A percentile compares a stretch with the other conserved stretches of the same genome.
phyloP scores from a whole-genome alignment of 2,888 invertebrate genomes.

The Chamaedrilus cognettii region DNA sequence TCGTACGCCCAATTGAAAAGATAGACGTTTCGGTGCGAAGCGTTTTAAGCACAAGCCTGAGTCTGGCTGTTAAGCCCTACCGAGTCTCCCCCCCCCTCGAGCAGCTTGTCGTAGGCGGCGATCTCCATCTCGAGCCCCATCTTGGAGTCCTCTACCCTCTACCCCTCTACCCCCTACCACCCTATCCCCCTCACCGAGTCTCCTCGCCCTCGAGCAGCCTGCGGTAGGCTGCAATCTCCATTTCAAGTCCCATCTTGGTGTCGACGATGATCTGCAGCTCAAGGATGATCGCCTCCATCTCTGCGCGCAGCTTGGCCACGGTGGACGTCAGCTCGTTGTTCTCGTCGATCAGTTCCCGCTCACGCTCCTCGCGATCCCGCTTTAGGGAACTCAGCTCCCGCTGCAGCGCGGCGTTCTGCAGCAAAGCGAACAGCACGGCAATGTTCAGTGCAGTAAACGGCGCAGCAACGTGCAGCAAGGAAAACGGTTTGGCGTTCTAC shows the following conservation, averaged over 20 bases:
- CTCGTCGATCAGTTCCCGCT: slow-evolving; percentile 22
- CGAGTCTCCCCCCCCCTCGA: too few species aligned
- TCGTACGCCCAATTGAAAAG: too few species aligned
- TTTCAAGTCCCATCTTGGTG: slow-evolving; percentile 59
- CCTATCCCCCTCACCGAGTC: slow-evolving; percentile 2
- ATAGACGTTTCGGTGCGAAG: too few species aligned
- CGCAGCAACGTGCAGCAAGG: too few species aligned
- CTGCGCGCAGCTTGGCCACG: slow-evolving; percentile 21
- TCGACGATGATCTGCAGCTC: slow-evolving; percentile 20
- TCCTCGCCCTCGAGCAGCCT: slow-evolving; percentile 64
- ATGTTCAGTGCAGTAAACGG: too few species aligned
- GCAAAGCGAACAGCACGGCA: slow-evolving; percentile 12
- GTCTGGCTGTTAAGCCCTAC: too few species aligned
- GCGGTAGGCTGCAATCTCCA: slow-evolving; percentile 65
- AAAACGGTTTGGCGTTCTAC: too few species aligned
- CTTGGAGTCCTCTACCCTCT: too few species aligned
- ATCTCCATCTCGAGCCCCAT: slow-evolving; percentile 64
- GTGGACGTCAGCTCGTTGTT: slow-evolving; percentile 22
- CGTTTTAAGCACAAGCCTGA: too few species aligned
- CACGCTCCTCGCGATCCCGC: slow-evolving; percentile 18
- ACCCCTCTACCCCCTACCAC: too few species aligned
- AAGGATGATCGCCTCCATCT: slow-evolving; percentile 26
- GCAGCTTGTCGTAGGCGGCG: slow-evolving; percentile 64
- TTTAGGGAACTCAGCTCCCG: slow-evolving; percentile 16
- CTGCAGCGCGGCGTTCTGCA: slow-evolving; percentile 14